phyloP scores from a whole-genome alignment of 2,797 vertebrate species.

The Siniperca scherzeri region DNA sequence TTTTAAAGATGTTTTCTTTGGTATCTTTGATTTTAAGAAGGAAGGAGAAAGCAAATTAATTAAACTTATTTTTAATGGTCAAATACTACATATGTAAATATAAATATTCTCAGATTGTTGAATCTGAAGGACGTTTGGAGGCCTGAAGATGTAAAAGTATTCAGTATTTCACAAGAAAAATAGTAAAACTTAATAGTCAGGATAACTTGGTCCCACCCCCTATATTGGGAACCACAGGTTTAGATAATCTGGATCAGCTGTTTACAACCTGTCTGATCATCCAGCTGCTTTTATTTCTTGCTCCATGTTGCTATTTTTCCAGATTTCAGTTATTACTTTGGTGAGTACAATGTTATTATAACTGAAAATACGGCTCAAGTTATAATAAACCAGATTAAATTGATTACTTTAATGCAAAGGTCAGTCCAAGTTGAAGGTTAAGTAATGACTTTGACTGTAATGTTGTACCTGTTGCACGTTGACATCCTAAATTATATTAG shows the following conservation, averaged over 20 bases:
- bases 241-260: neutral
- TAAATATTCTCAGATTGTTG: too few relatives aligned
- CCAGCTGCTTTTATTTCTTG: too few relatives aligned
- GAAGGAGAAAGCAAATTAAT: neutral
- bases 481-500: conserved; percentile 19
- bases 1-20: too few relatives aligned
- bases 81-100: neutral
- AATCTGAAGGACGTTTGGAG: too few relatives aligned
- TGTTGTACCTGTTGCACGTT: neutral
- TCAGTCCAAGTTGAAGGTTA: conserved; percentile 2
- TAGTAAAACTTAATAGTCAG: too few relatives aligned
- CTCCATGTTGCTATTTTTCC: too few relatives aligned
- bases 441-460: neutral
- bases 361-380: neutral
- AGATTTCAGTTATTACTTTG: neutral
- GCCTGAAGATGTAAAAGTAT: too few relatives aligned
- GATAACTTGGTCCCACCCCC: too few relatives aligned
- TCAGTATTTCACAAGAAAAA: too few relatives aligned
- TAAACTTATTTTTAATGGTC: neutral
- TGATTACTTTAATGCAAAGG: neutral
- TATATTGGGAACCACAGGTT: neutral
- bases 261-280: too few relatives aligned
- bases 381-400: neutral
- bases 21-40: neutral
- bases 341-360: neutral